Evolutionary conservation across 2,797 vertebrate genomes (phyloP).

Genomic region (Sebastes nivosus): DNA sequence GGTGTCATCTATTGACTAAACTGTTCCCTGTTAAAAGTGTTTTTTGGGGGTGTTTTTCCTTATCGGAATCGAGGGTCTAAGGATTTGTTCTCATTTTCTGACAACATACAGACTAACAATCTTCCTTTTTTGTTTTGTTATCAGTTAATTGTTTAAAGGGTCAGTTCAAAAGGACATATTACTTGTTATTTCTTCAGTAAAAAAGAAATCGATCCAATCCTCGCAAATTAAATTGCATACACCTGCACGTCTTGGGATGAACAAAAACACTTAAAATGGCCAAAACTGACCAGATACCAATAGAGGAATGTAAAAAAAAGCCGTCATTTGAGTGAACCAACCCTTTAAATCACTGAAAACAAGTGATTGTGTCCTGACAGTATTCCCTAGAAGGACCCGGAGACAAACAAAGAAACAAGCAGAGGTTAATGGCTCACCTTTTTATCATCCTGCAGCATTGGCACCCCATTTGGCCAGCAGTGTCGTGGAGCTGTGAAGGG

Average conservation of each 20-base stretch:
- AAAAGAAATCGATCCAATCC: not conserved
- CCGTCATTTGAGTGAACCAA: not conserved
- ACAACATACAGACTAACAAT: not conserved
- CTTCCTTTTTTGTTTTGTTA: too few species aligned
- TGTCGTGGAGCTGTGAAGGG: conserved; percentile 70
- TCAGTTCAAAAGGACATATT: not conserved
- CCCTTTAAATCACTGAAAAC: not conserved
- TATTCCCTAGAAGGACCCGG: not conserved
- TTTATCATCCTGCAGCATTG: conserved; percentile 97
- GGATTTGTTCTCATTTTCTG: not conserved
- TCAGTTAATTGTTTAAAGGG: not conserved
- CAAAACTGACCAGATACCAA: not conserved
- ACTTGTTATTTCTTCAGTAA: not conserved
- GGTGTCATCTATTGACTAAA: not conserved
- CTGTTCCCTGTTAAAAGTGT: not conserved
- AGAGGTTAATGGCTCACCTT: conserved; percentile 84
- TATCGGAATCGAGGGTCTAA: too few species aligned
- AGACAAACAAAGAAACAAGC: not conserved
- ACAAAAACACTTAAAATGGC: not conserved
- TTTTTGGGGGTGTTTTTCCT: not conserved
- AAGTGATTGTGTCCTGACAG: not conserved
- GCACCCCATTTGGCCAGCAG: conserved; percentile 97
- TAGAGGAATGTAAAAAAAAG: not conserved
- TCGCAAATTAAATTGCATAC: not conserved
- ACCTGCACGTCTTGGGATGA: not conserved